These are phyloP conservation scores for Carlito syrichta DNA, from an alignment of 2,113 vertebrate species.

Conservation along the genomic window DNA sequence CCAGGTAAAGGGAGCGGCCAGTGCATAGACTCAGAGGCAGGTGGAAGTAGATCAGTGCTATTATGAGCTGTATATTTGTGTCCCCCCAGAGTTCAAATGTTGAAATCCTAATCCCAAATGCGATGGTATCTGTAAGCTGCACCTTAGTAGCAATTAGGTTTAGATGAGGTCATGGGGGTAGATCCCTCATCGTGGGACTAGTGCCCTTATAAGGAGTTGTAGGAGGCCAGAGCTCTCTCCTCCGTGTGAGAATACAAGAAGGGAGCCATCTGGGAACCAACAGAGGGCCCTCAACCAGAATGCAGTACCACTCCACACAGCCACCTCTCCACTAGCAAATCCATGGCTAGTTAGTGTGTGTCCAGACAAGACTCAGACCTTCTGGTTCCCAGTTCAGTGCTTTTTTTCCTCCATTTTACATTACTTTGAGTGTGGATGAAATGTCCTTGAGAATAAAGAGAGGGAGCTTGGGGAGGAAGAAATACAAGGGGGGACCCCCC, in stretches of 20 bases:
- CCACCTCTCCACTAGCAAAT: not conserved
- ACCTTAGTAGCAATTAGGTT: not conserved
- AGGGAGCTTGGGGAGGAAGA: not conserved
- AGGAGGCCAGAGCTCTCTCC: not conserved
- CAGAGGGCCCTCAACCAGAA: not conserved
- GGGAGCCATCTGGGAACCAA: not conserved
- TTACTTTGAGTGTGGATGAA: not conserved
- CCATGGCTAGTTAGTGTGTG: not conserved
- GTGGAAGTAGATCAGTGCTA: not conserved
- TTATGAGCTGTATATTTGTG: not conserved
- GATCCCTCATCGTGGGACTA: no score
- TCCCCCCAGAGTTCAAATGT: not conserved
- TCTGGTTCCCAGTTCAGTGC: not conserved
- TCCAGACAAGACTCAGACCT: not conserved
- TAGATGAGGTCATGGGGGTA: not conserved
- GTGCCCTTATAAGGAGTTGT: not conserved
- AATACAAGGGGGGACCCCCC: no score
- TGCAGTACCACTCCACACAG: not conserved
- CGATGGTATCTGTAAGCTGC: not conserved
- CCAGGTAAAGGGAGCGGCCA: not conserved
- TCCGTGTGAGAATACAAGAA: not conserved
- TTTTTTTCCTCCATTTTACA: not conserved
- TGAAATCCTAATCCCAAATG: not conserved
- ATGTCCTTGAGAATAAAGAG: not conserved
- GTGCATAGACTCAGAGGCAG: not conserved